A percentile compares a stretch with the other conserved stretches of the same genome.
These are phyloP conservation scores for Artibeus lituratus DNA, from an alignment of 2,797 vertebrate genomes.

Conservation along the genomic window DNA sequence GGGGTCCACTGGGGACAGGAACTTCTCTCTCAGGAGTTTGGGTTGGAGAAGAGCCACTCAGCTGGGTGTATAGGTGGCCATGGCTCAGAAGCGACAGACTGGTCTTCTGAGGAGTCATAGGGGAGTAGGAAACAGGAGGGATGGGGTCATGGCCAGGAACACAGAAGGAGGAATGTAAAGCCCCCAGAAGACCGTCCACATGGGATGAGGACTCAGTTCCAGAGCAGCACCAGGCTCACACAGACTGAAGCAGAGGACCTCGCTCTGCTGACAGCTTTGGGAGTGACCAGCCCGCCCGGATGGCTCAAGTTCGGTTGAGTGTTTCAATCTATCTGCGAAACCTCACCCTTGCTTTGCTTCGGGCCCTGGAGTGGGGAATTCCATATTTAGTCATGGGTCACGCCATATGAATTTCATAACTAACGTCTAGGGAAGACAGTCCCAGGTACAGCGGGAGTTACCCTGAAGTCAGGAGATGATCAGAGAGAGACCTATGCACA, in stretches of 20 bases:
- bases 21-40: background rate
- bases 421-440: slow-evolving; percentile 35
- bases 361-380: slow-evolving; percentile 3
- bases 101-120: slow-evolving; percentile 30
- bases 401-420: slow-evolving; percentile 6
- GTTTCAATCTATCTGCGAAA: slow-evolving; percentile 42
- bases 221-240: background rate
- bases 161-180: slow-evolving; percentile 53
- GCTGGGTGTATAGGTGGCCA: background rate
- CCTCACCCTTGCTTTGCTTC: background rate
- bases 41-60: background rate
- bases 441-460: background rate
- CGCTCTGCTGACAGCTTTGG: background rate
- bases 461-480: background rate
- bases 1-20: background rate
- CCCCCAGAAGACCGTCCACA: background rate
- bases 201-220: background rate
- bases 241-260: background rate
- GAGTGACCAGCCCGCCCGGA: background rate
- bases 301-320: background rate
- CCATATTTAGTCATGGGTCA: slow-evolving; percentile 24
- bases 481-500: background rate
- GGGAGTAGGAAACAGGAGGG: background rate
- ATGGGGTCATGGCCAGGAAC: background rate
- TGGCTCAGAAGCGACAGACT: slow-evolving; percentile 26